Base-by-base conservation (phyloP, 2,888 invertebrate species). In the Xestobium rufovillosum region DNA sequence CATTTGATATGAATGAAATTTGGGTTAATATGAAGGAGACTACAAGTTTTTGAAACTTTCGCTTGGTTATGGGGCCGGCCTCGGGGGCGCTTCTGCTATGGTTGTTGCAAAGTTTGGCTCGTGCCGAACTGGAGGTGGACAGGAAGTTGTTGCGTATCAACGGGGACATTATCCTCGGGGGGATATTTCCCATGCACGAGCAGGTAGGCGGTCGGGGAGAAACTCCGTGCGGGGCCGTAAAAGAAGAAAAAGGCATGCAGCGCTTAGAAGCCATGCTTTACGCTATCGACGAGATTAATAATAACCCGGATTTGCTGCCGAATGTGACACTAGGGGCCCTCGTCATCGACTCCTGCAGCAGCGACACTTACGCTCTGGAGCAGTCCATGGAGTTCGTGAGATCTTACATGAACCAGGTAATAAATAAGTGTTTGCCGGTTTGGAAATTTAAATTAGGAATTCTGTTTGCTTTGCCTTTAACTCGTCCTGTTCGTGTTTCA, bases 171-270 rank as follows among this genome's bases (percentile, higher is more conserved):
- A 72, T 79, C 41, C 66, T 81, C 16, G 80, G 80, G 2, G 80
- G 79, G 3, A 67, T 81, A 28, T 81, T 81, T 56, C 80, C 81
- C 1, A 75, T 81, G 56, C 80, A 81, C 53, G 75, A 76, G 50
- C 73, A 77, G 57, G 59, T 69, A 28, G 63, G 60, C 31, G 63
- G 61, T 11, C 47, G 48, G 30, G 49, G 52, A 2, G 61, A 64
- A 26, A 57, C 54, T 44, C 70, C 70, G 2, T 75, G 75, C 47
- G 74, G 74, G 2, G 71, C 70, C 3, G 73, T 73, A 27, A 73
- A 80, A 56, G 73, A 74, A 44, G 78, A 79, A 51, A 79, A 81
- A 48, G 81, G 82, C 10, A 72, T 82, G 39, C 80, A 81, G 52
- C 69, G 78, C 3, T 61, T 83, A 40, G 82, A 83, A 52, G 80